phyloP scores from a whole-genome alignment of 2,888 invertebrate genomes.

The Acanthosoma haemorrhoidale region DNA sequence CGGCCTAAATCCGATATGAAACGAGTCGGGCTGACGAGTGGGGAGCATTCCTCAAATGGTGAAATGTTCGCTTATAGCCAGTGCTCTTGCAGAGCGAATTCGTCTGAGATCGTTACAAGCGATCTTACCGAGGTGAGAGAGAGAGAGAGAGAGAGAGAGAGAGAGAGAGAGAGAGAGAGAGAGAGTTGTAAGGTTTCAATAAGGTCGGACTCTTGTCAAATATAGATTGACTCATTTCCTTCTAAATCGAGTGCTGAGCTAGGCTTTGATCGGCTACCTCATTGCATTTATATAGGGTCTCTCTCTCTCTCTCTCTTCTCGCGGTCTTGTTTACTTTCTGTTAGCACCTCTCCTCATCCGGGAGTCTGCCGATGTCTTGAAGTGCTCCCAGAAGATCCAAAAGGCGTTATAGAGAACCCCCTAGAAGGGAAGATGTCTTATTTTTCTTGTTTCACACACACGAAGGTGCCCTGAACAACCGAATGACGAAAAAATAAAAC shows the following conservation, averaged over 20 bases:
- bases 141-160: not conserved
- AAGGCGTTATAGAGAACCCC: not conserved
- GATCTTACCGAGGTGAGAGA: not conserved
- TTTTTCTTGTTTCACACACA: no score
- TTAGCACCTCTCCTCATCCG: slow-evolving; percentile 30
- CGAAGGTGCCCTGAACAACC: no score
- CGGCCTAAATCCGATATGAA: not conserved
- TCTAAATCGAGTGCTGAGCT: slow-evolving; percentile 38
- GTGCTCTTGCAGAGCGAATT: no score
- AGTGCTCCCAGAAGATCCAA: not conserved
- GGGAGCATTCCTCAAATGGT: not conserved
- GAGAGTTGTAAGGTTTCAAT: slow-evolving; percentile 34
- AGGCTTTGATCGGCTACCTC: slow-evolving; percentile 38
- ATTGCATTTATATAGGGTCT: slow-evolving; percentile 40
- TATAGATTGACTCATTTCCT: slow-evolving; percentile 40
- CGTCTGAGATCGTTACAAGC: no score
- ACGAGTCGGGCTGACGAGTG: not conserved
- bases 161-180: not conserved
- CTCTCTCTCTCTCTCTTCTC: slow-evolving; percentile 12
- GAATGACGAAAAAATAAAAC: no score
- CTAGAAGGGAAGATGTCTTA: no score
- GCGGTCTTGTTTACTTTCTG: slow-evolving; percentile 37
- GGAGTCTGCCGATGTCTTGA: not conserved
- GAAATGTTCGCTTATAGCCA: no score
- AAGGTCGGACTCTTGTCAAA: slow-evolving; percentile 38